These are phyloP conservation scores for Eudemis profundana DNA, from an alignment of 2,888 invertebrate genomes.

Conservation along the genomic window DNA sequence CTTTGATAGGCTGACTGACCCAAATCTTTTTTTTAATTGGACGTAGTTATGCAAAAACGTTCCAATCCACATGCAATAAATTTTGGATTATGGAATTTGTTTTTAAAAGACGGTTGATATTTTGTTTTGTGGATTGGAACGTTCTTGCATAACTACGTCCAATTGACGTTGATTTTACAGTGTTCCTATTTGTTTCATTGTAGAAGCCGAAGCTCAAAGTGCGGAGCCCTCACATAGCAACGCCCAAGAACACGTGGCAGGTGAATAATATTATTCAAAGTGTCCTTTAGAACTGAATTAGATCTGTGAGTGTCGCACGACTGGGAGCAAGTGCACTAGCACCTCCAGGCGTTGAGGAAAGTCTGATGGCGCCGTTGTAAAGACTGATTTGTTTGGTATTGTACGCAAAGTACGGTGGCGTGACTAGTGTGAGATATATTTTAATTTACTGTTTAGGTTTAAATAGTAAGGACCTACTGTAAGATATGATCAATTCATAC, in stretches of 20 bases:
- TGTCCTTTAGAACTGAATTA: constrained; percentile 50
- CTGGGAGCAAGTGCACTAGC: constrained; percentile 26
- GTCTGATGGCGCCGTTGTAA: constrained; percentile 65
- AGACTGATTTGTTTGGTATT: constrained; percentile 69
- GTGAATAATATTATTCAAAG: constrained; percentile 50
- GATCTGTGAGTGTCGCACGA: constrained; percentile 54
- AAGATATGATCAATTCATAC: constrained; percentile 11
- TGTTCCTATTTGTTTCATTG: constrained; percentile 52
- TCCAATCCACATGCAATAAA: too few species aligned
- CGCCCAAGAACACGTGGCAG: constrained; percentile 62
- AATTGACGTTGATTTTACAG: too few species aligned
- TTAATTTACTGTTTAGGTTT: constrained; percentile 55
- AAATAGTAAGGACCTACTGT: constrained; percentile 55
- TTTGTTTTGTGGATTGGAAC: not conserved
- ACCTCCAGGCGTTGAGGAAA: constrained; percentile 26
- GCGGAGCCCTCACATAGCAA: constrained; percentile 76
- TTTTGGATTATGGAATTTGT: too few species aligned
- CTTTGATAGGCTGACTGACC: too few species aligned
- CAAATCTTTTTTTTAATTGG: too few species aligned
- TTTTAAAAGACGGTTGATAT: too few species aligned
- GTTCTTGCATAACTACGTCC: too few species aligned
- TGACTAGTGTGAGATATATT: constrained; percentile 55
- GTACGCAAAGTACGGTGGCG: constrained; percentile 36
- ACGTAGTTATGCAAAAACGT: too few species aligned
- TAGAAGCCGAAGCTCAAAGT: constrained; percentile 74